Conservation (phyloP, 2,888 invertebrate genomes). For the Cheilosia grossa region DNA sequence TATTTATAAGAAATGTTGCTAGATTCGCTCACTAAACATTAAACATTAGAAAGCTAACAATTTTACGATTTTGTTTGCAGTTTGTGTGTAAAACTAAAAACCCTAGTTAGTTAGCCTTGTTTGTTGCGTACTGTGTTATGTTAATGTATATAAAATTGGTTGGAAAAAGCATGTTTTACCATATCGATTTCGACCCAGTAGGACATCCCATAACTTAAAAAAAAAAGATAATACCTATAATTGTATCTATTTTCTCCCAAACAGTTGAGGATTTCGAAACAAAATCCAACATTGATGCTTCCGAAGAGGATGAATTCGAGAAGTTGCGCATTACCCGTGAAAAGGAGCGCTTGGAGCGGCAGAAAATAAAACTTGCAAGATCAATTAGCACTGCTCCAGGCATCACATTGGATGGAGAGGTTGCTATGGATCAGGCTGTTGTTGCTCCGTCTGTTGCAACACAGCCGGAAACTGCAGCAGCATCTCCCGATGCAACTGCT, state of each 20-base stretch:
- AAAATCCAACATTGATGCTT: slow-evolving; percentile 78
- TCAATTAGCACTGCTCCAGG: slow-evolving; percentile 82
- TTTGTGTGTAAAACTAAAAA: slow-evolving; percentile 39
- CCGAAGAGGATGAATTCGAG: slow-evolving; percentile 88
- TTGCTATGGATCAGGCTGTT: slow-evolving; percentile 52
- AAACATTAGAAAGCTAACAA: slow-evolving; percentile 42
- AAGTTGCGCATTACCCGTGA: slow-evolving; percentile 88
- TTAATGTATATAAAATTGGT: slow-evolving; percentile 12
- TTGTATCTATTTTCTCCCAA: slow-evolving; percentile 1
- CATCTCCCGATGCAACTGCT: slow-evolving; percentile 6
- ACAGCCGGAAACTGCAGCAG: background rate
- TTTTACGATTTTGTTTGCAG: slow-evolving; percentile 42
- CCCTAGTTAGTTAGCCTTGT: slow-evolving; percentile 35
- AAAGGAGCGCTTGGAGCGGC: slow-evolving; percentile 87
- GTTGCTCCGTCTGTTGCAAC: slow-evolving; percentile 18
- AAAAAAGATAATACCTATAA: background rate
- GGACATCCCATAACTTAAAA: background rate
- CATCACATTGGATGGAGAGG: slow-evolving; percentile 73
- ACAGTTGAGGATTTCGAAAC: slow-evolving; percentile 80
- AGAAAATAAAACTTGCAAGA: slow-evolving; percentile 86
- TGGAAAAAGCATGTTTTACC: slow-evolving; percentile 22
- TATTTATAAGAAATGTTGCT: slow-evolving; percentile 44
- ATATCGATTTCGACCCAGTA: background rate
- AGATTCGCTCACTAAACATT: slow-evolving; percentile 27
- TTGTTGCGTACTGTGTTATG: slow-evolving; percentile 40